phyloP scores from a whole-genome alignment of 2,888 invertebrate species.

The Antheraea assamensis region DNA sequence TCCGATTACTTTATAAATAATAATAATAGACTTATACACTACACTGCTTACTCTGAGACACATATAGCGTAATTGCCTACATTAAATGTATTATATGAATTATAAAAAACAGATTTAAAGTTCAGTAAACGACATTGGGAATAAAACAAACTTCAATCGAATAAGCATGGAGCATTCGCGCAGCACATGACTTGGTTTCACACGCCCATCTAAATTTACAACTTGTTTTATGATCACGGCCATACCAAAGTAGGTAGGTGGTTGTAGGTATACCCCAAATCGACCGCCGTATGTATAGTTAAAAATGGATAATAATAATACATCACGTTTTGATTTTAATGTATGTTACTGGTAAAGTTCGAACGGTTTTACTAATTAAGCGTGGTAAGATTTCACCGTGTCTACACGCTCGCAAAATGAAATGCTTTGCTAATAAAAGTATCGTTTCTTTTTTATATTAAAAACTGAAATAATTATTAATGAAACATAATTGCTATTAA shows the following conservation, averaged over 20 bases:
- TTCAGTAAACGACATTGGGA: constrained; percentile 6
- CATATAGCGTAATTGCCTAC: background rate
- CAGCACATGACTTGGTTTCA: background rate
- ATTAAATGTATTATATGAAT: background rate
- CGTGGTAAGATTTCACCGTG: too few species aligned
- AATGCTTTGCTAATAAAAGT: too few species aligned
- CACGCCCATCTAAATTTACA: constrained; percentile 7
- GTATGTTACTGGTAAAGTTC: too few species aligned
- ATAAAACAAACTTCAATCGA: background rate
- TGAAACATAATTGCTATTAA: background rate
- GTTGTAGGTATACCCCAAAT: background rate
- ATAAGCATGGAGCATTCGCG: constrained; percentile 1
- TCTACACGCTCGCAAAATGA: too few species aligned
- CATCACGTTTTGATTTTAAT: background rate
- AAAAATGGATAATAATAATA: background rate
- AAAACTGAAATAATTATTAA: too few species aligned
- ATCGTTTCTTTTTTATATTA: too few species aligned
- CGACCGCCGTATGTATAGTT: background rate
- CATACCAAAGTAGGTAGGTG: background rate
- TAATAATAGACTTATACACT: too few species aligned
- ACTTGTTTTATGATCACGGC: background rate
- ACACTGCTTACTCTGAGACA: background rate
- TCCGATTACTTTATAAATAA: too few species aligned
- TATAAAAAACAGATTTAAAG: background rate
- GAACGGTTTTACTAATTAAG: too few species aligned